Evolutionary conservation across 2,797 vertebrate genomes (phyloP).

Genomic region (Tapirus indicus): DNA sequence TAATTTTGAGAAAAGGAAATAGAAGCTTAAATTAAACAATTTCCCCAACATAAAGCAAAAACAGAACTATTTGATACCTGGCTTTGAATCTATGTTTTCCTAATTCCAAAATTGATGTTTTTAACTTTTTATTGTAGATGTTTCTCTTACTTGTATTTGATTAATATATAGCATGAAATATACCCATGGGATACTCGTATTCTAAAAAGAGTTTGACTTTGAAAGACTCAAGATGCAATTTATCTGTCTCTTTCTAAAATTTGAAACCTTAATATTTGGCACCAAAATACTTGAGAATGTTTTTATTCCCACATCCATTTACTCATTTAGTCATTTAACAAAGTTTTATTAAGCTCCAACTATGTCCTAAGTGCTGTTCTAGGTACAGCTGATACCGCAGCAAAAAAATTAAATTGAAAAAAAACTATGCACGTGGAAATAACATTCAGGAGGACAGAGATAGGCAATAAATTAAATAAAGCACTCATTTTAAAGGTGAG

Average conservation of each 20-base stretch:
- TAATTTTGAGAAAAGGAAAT: neutral
- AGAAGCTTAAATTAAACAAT: neutral
- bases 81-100: neutral
- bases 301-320: neutral
- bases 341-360: neutral
- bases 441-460: neutral
- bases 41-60: neutral
- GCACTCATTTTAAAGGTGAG: neutral
- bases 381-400: neutral
- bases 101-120: neutral
- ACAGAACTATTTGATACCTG: neutral
- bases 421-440: neutral
- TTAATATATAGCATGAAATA: neutral
- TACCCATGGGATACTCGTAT: neutral
- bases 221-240: neutral
- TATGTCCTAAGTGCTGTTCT: neutral
- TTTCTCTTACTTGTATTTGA: neutral
- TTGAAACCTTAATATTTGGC: neutral
- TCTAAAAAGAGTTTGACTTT: neutral
- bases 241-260: slow-evolving; percentile 15
- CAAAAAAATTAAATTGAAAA: neutral
- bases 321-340: neutral
- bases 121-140: neutral
- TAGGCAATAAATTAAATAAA: neutral
- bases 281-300: neutral